Percentiles rank a stretch among this genome's conserved stretches.
phyloP scores from a whole-genome alignment of 2,113 vertebrate species.

The Cyanoramphus novaezelandiae region DNA sequence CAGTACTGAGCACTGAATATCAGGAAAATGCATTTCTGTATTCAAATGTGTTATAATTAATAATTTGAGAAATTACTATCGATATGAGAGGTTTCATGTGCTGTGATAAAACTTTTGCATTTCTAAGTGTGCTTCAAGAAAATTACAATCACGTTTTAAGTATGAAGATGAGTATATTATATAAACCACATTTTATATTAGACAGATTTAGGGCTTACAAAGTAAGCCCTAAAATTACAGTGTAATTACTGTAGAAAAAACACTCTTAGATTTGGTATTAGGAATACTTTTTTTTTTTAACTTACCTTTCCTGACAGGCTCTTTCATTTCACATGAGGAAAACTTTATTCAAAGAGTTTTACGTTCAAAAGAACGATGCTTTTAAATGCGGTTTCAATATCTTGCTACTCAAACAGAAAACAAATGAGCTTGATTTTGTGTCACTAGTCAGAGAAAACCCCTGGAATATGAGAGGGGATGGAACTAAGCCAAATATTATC shows the following conservation, averaged over 20 bases:
- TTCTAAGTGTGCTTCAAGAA: background rate
- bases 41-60: background rate
- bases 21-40: background rate
- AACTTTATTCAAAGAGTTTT: background rate
- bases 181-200: background rate
- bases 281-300: background rate
- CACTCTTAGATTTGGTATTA: background rate
- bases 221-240: too few relatives aligned
- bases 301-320: background rate
- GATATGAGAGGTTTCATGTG: background rate
- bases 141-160: background rate
- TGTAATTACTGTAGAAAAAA: background rate
- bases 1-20: fast-evolving
- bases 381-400: background rate
- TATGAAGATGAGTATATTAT: background rate
- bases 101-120: background rate
- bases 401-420: background rate
- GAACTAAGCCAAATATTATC: background rate
- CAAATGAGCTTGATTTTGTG: background rate
- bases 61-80: background rate
- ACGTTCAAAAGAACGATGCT: background rate
- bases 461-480: fast-evolving
- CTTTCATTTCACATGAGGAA: background rate
- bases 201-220: background rate
- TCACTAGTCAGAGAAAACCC: background rate